Base-by-base conservation (phyloP, 2,113 vertebrate genomes). In the Toxostoma redivivum region DNA sequence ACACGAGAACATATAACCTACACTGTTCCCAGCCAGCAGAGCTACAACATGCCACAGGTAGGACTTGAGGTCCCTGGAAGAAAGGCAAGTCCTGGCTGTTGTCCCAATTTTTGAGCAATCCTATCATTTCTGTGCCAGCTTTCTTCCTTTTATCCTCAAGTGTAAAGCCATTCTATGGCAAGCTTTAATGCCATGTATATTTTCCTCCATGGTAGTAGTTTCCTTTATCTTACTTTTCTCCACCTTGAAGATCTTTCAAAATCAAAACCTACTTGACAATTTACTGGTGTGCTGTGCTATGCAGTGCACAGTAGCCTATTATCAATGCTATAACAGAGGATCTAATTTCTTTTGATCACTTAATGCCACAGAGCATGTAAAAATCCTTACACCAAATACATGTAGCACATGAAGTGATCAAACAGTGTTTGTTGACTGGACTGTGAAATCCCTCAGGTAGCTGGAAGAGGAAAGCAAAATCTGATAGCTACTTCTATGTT, bases 271-370 rank as follows among this genome's bases (percentile, higher is more conserved):
- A 42, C 56, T 67, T 94, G 91, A 90, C 91, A 95, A 64, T 83
- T 87, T 94, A 79, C 37, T 65, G 45, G 51, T 6, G 0, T 57
- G 60, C 56, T 87, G 47, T 51, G 60, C 62, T 31, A 57, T 0
- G 3, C 31, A 31, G 48, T 7, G 40, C 3, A 3, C 72, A 84
- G 30, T 40, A 73, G 62, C 64, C 70, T 65, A 58, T 90, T 84
- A 88, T 89, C 70, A 74, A 8, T 60, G 76, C 94, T 65, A 81
- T 86, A 51, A 80, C 57, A 85, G 85, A 93, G 31, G 61, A 86
- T 71, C 73, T 92, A 45, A 15, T 62, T 88, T n/a, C 93, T 95
- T 97, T 96, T 96, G 89, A 97, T 97, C 92, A 89, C 71, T 45
- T 90, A 88, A 82, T 74, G 62, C 73, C 92, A 76, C 51, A 73